A percentile compares a stretch with the other conserved stretches of the same genome.
Conservation (phyloP, 2,888 invertebrate genomes). For the Plebejus anna region DNA sequence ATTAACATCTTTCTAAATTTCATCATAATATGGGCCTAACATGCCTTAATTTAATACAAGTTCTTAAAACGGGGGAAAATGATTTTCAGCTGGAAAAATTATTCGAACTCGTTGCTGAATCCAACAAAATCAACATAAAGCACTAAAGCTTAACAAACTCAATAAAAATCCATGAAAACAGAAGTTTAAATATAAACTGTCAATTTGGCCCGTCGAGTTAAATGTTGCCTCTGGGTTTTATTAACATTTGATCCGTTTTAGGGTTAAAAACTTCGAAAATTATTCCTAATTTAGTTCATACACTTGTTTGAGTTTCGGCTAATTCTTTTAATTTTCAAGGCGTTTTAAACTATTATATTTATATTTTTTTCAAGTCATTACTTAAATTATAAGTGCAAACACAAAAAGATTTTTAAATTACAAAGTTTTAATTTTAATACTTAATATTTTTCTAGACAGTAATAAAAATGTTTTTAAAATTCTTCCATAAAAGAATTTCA, state of each 20-base stretch:
- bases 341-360: not conserved
- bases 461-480: not conserved
- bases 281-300: not conserved
- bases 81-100: not conserved
- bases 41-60: too few relatives aligned
- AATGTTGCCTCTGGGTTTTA: not conserved
- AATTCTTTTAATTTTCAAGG: not conserved
- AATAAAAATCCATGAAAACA: not conserved
- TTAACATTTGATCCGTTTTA: not conserved
- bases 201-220: not conserved
- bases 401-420: too few relatives aligned
- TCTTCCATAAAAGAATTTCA: not conserved
- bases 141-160: constrained; percentile 15
- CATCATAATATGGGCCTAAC: too few relatives aligned
- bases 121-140: not conserved
- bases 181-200: not conserved
- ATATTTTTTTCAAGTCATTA: not conserved
- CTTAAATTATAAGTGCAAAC: not conserved
- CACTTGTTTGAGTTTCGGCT: not conserved
- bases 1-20: too few relatives aligned
- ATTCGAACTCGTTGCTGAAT: constrained; percentile 1
- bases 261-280: not conserved
- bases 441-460: not conserved
- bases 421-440: too few relatives aligned
- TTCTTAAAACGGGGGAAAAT: not conserved